Conservation (phyloP, 2,113 vertebrate species). For the Ciconia maguari region DNA sequence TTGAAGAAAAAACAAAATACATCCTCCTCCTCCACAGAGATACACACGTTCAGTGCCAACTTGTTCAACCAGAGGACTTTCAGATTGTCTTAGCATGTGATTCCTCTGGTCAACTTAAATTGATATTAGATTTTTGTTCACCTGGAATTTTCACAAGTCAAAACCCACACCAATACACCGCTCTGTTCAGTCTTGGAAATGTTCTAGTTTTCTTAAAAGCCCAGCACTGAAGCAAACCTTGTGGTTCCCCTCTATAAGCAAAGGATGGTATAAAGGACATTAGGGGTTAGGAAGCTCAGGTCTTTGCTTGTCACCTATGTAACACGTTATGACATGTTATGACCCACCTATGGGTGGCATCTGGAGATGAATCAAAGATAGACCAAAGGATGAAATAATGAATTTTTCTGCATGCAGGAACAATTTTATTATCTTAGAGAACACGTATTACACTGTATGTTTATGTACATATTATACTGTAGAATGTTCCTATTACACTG, state of each 20-base stretch:
- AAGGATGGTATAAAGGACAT: neutral
- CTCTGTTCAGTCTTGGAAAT: neutral
- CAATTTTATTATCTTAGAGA: neutral
- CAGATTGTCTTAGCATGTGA: neutral
- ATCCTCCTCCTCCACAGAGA: neutral
- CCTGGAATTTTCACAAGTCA: neutral
- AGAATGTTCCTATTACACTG: neutral
- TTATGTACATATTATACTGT: rapidly evolving
- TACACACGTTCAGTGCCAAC: rapidly evolving
- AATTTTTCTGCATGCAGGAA: neutral
- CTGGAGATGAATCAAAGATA: neutral
- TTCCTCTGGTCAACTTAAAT: neutral
- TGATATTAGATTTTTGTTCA: neutral
- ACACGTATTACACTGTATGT: too few species aligned
- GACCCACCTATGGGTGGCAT: neutral
- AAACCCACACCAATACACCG: neutral
- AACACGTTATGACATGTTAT: neutral
- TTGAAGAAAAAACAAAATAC: neutral
- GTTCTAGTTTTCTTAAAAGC: neutral
- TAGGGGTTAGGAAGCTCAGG: neutral
- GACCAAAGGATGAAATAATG: neutral
- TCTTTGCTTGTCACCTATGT: neutral
- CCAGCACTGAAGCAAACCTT: neutral
- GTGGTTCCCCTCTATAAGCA: neutral
- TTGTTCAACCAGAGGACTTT: neutral